A percentile compares a stretch with the other conserved stretches of the same genome.
phyloP scores from a whole-genome alignment of 2,113 vertebrate species.

The Spilogale gracilis region DNA sequence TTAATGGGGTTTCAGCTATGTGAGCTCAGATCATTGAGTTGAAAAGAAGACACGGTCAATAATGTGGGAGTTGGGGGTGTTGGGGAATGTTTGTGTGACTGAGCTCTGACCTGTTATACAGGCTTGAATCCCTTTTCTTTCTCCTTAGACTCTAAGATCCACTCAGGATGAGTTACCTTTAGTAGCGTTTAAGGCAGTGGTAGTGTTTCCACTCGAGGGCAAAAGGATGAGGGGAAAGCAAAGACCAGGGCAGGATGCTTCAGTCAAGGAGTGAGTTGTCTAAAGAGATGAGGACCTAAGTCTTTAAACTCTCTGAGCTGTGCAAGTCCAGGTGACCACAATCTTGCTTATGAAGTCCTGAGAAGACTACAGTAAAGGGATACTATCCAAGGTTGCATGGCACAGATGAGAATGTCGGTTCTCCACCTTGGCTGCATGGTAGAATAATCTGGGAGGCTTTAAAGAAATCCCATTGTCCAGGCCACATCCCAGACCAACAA shows the following conservation, averaged over 20 bases:
- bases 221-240: background rate
- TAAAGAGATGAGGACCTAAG: background rate
- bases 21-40: background rate
- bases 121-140: background rate
- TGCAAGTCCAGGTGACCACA: background rate
- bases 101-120: background rate
- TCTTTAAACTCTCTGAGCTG: background rate
- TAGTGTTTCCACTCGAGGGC: background rate
- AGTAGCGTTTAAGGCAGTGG: background rate
- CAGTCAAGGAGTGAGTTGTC: background rate
- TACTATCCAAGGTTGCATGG: too few species aligned
- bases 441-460: background rate
- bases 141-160: background rate
- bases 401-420: background rate
- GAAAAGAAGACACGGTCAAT: constrained; percentile 3
- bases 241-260: background rate
- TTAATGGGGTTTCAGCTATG: background rate
- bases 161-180: background rate
- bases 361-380: background rate
- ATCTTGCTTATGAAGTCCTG: background rate
- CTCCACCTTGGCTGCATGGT: background rate
- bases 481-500: background rate
- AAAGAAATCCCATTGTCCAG: background rate
- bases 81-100: background rate
- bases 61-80: background rate